phyloP scores from a whole-genome alignment of 2,888 invertebrate species.

The Dromius quadrimaculatus region DNA sequence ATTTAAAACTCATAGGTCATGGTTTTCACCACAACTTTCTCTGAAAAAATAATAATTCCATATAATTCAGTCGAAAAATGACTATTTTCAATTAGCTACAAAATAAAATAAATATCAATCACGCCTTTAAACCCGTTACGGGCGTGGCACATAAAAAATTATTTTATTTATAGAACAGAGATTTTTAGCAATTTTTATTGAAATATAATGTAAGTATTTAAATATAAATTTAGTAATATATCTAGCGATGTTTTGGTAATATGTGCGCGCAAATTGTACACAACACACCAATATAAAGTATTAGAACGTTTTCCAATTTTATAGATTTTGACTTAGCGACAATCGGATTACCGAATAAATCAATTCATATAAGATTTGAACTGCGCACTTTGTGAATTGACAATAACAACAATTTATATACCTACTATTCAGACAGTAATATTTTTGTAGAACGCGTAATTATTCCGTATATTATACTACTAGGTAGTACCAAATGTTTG shows the following conservation, averaged over 20 bases:
- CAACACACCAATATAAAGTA: conserved; percentile 38
- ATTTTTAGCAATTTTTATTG: too few species aligned
- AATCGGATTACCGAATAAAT: conserved; percentile 51
- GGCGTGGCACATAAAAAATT: too few species aligned
- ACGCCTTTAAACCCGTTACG: too few species aligned
- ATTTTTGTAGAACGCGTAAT: conserved; percentile 51
- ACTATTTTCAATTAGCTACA: too few species aligned
- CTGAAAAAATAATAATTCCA: too few species aligned
- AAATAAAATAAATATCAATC: too few species aligned
- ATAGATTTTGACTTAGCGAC: conserved; percentile 49
- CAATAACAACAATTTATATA: conserved; percentile 50
- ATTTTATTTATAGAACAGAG: too few species aligned
- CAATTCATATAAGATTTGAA: conserved; percentile 52
- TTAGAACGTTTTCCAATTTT: conserved; percentile 51
- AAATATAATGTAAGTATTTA: too few species aligned
- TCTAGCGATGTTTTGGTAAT: conserved; percentile 34
- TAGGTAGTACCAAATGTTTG: conserved; percentile 29
- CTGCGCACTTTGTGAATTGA: conserved; percentile 53
- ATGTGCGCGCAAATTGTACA: conserved; percentile 27
- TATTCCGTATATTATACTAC: conserved; percentile 25
- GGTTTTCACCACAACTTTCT: too few species aligned
- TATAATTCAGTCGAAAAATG: too few species aligned
- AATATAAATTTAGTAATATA: background rate
- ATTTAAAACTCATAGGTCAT: too few species aligned
- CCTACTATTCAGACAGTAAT: conserved; percentile 51